phyloP scores from a whole-genome alignment of 1,140 invertebrate genomes.

The Laupala kohalensis region DNA sequence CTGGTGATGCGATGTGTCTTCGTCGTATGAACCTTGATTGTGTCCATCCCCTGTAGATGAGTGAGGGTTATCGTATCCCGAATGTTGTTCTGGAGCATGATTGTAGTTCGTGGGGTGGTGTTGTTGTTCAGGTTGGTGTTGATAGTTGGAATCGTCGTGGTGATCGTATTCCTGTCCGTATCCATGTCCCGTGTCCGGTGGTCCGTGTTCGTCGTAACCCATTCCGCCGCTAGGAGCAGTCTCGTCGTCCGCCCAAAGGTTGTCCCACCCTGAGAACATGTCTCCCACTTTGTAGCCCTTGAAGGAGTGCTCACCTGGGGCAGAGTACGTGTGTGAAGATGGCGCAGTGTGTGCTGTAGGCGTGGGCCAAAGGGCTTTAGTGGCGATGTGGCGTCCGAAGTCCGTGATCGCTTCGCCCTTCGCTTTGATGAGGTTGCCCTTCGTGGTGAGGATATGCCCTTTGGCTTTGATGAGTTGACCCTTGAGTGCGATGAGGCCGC shows the following conservation, averaged over 20 bases:
- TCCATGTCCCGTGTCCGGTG: background rate
- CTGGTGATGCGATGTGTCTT: too few relatives aligned
- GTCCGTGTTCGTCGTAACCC: background rate
- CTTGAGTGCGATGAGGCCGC: constrained; percentile 67
- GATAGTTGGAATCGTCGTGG: background rate
- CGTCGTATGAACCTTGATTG: too few relatives aligned
- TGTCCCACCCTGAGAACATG: too few relatives aligned
- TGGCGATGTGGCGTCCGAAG: constrained; percentile 60
- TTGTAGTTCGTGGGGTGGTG: too few relatives aligned
- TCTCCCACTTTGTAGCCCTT: background rate
- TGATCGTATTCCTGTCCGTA: background rate
- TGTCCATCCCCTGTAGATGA: too few relatives aligned
- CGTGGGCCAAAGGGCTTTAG: constrained; percentile 39
- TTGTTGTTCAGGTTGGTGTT: too few relatives aligned
- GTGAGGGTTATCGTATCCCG: too few relatives aligned
- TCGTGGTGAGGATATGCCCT: constrained; percentile 54
- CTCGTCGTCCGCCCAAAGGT: background rate
- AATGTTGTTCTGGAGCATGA: too few relatives aligned
- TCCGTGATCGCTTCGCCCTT: constrained; percentile 61
- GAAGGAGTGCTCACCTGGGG: background rate
- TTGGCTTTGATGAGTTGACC: constrained; percentile 72
- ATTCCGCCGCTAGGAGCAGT: too few relatives aligned
- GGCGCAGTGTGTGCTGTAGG: background rate
- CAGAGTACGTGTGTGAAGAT: background rate
- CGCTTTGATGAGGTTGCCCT: constrained; percentile 53